Conservation (phyloP, 2,797 vertebrate genomes). For the Ctenosaura bakeri region DNA sequence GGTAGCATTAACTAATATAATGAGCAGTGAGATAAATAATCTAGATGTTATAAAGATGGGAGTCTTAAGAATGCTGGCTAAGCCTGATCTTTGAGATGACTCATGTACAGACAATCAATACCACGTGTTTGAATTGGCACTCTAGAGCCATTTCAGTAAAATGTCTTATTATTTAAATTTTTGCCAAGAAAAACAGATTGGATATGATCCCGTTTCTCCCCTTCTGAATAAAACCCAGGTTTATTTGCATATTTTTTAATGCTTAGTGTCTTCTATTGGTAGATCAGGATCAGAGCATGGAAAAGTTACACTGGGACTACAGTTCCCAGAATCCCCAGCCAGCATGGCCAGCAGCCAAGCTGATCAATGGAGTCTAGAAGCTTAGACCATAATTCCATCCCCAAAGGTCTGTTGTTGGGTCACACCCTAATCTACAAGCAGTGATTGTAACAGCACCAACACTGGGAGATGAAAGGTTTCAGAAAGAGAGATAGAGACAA, state of each 20-base stretch:
- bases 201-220: not conserved
- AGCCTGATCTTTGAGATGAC: slow-evolving; percentile 11
- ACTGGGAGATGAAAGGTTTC: not conserved
- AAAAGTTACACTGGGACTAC: too few species aligned
- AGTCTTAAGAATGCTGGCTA: slow-evolving; percentile 21
- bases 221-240: not conserved
- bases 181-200: not conserved
- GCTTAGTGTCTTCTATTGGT: not conserved
- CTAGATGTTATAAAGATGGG: slow-evolving; percentile 25
- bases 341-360: too few species aligned
- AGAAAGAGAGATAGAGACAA: not conserved
- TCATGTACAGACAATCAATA: too few species aligned
- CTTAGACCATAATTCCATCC: too few species aligned
- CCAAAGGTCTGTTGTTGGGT: not conserved
- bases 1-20: slow-evolving; percentile 29
- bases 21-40: not conserved
- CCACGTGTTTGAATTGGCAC: too few species aligned
- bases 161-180: not conserved
- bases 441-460: not conserved
- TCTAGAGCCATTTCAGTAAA: not conserved
- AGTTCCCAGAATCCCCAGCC: too few species aligned
- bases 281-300: not conserved
- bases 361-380: too few species aligned
- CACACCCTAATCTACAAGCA: not conserved
- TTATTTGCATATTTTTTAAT: not conserved